These are phyloP conservation scores for Agapetus fuscipes DNA, from an alignment of 2,888 invertebrate species.

Conservation along the genomic window DNA sequence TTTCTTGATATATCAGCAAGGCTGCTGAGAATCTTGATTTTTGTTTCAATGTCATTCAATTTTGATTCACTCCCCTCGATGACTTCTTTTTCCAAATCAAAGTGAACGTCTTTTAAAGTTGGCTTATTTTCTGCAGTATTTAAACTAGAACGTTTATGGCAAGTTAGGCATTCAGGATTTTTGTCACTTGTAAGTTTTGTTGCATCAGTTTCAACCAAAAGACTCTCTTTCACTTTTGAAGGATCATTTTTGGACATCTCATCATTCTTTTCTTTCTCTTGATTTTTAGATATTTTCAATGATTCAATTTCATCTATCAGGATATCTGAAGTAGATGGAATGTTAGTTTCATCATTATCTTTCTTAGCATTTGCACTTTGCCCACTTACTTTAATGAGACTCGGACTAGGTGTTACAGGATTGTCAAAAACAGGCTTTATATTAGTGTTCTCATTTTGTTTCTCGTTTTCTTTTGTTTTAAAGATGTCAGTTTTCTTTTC, in stretches of 20 bases:
- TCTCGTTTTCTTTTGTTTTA: background rate
- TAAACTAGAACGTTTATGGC: background rate
- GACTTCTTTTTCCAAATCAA: slow-evolving; percentile 2
- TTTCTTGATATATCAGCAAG: slow-evolving; percentile 18
- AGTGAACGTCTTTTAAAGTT: background rate
- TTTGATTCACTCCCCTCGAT: background rate
- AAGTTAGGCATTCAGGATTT: background rate
- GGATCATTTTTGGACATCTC: slow-evolving; percentile 1
- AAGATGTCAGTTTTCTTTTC: background rate
- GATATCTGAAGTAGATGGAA: background rate
- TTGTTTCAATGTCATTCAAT: slow-evolving; percentile 17
- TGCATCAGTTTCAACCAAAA: background rate
- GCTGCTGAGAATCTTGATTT: slow-evolving; percentile 16
- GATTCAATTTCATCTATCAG: background rate
- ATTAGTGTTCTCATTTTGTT: background rate
- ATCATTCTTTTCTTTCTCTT: background rate
- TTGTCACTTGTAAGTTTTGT: background rate
- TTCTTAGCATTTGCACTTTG: too few relatives aligned
- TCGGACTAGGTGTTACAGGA: too few relatives aligned
- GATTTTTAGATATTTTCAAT: background rate
- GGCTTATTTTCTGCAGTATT: background rate
- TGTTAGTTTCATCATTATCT: too few relatives aligned
- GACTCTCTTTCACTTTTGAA: background rate
- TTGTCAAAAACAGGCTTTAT: too few relatives aligned
- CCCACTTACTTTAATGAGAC: too few relatives aligned